These are phyloP conservation scores for Macropis europaea DNA, from an alignment of 2,888 invertebrate species.

Conservation along the genomic window DNA sequence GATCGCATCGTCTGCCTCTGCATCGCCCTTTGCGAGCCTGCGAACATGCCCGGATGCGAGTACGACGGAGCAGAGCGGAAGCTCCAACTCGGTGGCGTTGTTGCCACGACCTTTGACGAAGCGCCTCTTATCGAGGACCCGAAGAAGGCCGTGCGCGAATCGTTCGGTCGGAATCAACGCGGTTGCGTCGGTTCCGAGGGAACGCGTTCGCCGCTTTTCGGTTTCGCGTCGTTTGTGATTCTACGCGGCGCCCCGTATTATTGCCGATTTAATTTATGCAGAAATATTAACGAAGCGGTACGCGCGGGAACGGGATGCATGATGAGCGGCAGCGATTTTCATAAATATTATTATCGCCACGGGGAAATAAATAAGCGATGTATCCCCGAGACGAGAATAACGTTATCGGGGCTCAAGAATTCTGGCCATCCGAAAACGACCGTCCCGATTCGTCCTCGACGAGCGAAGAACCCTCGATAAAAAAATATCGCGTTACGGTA, in stretches of 20 bases:
- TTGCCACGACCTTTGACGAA: no score
- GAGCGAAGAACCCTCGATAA: neutral
- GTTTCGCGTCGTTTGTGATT: neutral
- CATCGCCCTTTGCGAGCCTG: no score
- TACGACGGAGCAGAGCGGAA: no score
- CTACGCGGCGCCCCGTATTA: neutral
- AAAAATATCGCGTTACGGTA: no score
- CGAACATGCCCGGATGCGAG: no score
- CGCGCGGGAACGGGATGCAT: neutral
- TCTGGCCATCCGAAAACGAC: neutral
- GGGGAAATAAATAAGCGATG: neutral
- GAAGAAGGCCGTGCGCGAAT: no score
- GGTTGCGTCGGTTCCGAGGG: neutral
- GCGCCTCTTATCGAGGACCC: no score
- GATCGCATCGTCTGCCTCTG: no score
- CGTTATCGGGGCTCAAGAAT: neutral
- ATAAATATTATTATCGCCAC: neutral
- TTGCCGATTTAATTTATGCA: constrained; percentile 15
- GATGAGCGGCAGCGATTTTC: neutral
- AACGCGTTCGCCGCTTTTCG: neutral
- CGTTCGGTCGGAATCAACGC: neutral
- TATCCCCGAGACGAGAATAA: neutral
- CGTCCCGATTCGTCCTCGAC: no score
- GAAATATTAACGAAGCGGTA: neutral
- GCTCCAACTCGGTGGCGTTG: no score